Conservation (phyloP, 2,888 invertebrate species). For the Lobophora halterata region DNA sequence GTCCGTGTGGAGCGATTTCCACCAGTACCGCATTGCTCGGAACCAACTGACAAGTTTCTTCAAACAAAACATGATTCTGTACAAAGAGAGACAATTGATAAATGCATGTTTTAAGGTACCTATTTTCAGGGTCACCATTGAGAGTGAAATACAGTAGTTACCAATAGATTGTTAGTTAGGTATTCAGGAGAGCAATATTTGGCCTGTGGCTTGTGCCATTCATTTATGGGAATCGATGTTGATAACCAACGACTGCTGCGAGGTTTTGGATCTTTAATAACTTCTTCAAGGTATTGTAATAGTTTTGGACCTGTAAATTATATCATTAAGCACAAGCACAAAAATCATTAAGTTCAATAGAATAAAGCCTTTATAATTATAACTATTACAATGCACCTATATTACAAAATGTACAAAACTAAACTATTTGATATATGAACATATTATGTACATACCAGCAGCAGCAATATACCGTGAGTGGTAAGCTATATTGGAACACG, state of each 20-base stretch:
- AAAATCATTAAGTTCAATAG: no score
- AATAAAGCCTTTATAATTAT: no score
- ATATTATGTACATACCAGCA: constrained; percentile 69
- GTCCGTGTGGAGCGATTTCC: constrained; percentile 92
- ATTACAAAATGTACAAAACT: no score
- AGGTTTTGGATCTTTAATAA: constrained; percentile 80
- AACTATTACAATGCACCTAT: no score
- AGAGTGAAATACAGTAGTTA: no score
- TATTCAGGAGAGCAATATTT: constrained; percentile 88
- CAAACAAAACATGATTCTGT: constrained; percentile 83
- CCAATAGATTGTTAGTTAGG: constrained; percentile 87
- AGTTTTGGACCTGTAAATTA: background rate
- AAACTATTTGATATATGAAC: no score
- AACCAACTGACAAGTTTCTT: constrained; percentile 87
- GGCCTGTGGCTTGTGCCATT: constrained; percentile 73
- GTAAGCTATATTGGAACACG: constrained; percentile 89
- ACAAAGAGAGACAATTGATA: background rate
- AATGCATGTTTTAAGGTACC: no score
- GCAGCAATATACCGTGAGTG: constrained; percentile 88
- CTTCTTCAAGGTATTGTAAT: constrained; percentile 58
- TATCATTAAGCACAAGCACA: background rate
- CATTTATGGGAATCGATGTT: constrained; percentile 84
- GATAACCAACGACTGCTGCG: constrained; percentile 89
- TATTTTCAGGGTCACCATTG: no score
- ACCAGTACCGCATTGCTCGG: constrained; percentile 88